These are phyloP conservation scores for Otolemur garnettii DNA, from an alignment of 2,113 vertebrate species.

Conservation along the genomic window DNA sequence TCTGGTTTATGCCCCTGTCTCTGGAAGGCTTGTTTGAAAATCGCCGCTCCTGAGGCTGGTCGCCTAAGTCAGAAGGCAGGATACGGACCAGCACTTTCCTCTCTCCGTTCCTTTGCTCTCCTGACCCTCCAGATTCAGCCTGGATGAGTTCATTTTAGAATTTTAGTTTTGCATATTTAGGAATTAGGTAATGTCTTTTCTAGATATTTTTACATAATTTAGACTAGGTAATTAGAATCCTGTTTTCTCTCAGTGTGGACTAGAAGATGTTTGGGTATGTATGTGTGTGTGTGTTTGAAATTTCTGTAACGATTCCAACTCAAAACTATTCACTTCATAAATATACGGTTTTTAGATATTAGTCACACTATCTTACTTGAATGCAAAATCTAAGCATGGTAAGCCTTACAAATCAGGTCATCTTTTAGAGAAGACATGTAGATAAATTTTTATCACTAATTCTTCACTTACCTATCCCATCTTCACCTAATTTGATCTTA, in stretches of 20 bases:
- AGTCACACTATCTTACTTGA: conserved; percentile 34
- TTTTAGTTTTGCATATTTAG: conserved; percentile 67
- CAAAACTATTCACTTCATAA: conserved; percentile 54
- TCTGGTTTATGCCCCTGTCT: background rate
- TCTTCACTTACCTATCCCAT: background rate
- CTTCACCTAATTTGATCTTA: conserved; percentile 11
- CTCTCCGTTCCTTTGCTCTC: background rate
- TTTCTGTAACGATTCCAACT: conserved; percentile 62
- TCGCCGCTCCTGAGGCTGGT: background rate
- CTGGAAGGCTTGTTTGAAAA: background rate
- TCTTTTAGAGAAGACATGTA: background rate
- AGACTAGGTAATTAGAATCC: conserved; percentile 63
- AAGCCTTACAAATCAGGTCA: conserved; percentile 40
- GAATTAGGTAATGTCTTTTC: conserved; percentile 13
- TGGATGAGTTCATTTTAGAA: conserved; percentile 24
- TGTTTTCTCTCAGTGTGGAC: conserved; percentile 51
- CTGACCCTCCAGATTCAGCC: background rate
- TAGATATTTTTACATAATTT: conserved; percentile 60
- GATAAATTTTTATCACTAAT: conserved; percentile 25
- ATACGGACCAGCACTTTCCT: background rate
- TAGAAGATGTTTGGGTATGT: conserved; percentile 52
- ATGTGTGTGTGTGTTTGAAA: background rate
- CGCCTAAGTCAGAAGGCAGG: background rate
- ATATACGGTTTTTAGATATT: conserved; percentile 48
- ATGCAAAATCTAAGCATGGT: conserved; percentile 6